Evolutionary conservation across 2,888 invertebrate species (phyloP).

Genomic region (Campoplex capitator): DNA sequence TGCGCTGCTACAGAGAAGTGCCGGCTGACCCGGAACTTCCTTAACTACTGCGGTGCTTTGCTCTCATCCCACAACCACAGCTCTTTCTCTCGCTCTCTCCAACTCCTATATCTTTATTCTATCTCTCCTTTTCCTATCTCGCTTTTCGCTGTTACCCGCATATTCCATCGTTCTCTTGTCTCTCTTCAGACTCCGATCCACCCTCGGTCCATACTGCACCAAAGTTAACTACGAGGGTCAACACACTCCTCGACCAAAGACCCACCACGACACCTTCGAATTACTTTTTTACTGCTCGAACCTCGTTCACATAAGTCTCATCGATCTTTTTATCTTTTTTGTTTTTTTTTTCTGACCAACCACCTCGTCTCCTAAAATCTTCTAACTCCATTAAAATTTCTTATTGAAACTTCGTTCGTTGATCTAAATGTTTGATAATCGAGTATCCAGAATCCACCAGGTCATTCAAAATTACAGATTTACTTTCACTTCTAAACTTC

Average conservation of each 20-base stretch:
- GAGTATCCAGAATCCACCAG: no score
- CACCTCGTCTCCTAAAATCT: neutral
- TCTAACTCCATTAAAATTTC: neutral
- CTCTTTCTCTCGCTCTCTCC: slow-evolving; percentile 31
- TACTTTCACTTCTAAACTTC: neutral
- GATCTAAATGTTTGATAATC: neutral
- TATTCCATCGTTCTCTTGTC: slow-evolving; percentile 28
- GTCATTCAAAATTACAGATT: neutral
- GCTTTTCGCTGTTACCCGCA: slow-evolving; percentile 7
- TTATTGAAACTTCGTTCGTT: neutral
- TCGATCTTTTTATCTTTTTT: slow-evolving; percentile 13
- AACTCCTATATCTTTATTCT: slow-evolving; percentile 2
- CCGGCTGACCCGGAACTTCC: slow-evolving; percentile 71
- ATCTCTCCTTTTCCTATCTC: slow-evolving; percentile 27
- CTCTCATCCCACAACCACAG: slow-evolving; percentile 29
- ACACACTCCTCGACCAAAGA: slow-evolving; percentile 4
- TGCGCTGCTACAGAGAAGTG: slow-evolving; percentile 49
- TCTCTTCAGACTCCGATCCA: slow-evolving; percentile 47
- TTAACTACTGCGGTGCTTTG: slow-evolving; percentile 66
- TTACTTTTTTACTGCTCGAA: slow-evolving; percentile 41
- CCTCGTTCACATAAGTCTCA: neutral
- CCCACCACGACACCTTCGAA: slow-evolving; percentile 36
- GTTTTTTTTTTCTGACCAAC: neutral
- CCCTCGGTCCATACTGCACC: slow-evolving; percentile 52
- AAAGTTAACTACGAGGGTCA: slow-evolving; percentile 33